Evolutionary conservation across 2,888 invertebrate species (phyloP), one percentile per base, ranked within the genome.

Genomic region (Athripsodes cinereus): DNA sequence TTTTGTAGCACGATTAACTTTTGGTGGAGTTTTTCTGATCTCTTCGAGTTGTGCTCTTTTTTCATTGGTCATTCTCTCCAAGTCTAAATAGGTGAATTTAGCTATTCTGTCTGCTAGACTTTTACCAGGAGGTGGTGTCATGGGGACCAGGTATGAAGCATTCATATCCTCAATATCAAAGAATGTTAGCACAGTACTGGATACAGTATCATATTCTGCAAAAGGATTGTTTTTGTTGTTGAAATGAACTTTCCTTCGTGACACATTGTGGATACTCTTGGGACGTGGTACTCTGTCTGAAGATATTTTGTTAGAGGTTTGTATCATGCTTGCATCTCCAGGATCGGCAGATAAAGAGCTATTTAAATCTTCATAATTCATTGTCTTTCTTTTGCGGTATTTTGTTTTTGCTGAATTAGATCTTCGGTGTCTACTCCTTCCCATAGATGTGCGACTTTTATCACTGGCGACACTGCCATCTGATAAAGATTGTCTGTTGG

Each of bases 321-420:
- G 70, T 13, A 80, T 69, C 46, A 80, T 73, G 52, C 81, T 81
- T 22, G 74, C 69, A 56, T 82, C 82, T 0, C 81, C 81, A 2
- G 76, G 68, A 61, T 81, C 82, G 0, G 82, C 82, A 0, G 82
- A 82, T 48, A 83, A 69, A 0, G 83, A 82, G 63, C 82, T 81
- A 67, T 82, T 80, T 22, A 82, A 69, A 63, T 83, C 82, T 55
- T 81, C 80, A 60, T 81, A 82, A 1, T 69, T 72, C 22, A 68
- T 73, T 62, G 71, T 75, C 67, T 73, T 71, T 57, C 76, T 69
- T 54, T 72, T 58, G 22, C 55, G 72, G 1, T 66, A 65, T 16
- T 70, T 69, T 2, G 68, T 52, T 21, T 73, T 71, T 55, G 70
- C 65, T 0, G 75, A 74, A 53, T 69, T 67, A 0, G 69, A 64